Base-by-base conservation (phyloP, 1,140 invertebrate species). In the Helicoverpa armigera region DNA sequence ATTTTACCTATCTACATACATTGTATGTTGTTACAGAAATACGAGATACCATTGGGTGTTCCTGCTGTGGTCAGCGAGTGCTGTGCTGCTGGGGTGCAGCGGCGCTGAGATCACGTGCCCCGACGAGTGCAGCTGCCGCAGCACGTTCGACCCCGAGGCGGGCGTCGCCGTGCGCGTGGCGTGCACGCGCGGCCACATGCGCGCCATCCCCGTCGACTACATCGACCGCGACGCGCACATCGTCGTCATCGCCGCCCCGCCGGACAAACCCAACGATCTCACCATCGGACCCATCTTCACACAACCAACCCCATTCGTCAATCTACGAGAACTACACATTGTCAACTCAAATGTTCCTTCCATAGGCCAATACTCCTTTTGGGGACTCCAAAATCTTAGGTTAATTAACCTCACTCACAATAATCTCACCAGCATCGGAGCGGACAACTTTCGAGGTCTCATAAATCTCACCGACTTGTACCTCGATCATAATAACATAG, bases 381-480 rank as follows among this genome's bases (percentile, higher is more conserved):
- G 96, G 96, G 97, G 97, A 2, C 95, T 98, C 2, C 96, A 95
- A 74, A 96, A 96, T 77, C 94, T 98, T 43, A 95, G 96, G 81
- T 91, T 96, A 43, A 95, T 98, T 54, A 97, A 98, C 90, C 94
- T 98, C 11, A 96, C 97, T 0, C 94, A 96, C 84, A 98, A 98
- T 90, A 97, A 97, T 85, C 96, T 98, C 65, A 97, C 96, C 11
- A 96, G 96, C 83, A 95, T 98, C 4, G 95, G 98, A 60, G 97
- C 98, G 77, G 96, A 98, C 87, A 98, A 99, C 93, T 98, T 99
- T 87, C 89, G 96, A 10, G 96, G 96, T 50, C 94, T 98, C 82
- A 96, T 97, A 85, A 97, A 96, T 88, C 95, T 99, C 13, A 96
- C 96, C 43, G 97, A 98, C 85, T 95, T 99, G 72, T 97, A 98